Base-by-base conservation (phyloP, 2,113 vertebrate species). In the Cichladusa arquata region DNA sequence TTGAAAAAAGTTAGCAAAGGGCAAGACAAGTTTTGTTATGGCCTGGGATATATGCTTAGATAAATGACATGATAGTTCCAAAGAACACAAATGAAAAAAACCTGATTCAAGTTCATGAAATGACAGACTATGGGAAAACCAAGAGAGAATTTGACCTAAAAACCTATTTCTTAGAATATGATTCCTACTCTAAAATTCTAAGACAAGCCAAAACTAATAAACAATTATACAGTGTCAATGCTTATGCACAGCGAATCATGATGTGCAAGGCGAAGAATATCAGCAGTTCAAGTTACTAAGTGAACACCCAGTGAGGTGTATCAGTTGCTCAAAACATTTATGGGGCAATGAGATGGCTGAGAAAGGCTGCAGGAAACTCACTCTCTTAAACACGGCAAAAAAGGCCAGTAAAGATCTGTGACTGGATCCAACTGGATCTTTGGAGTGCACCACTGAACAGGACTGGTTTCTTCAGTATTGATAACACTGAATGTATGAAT, bases 141-240 rank as follows among this genome's bases (percentile, higher is more conserved):
- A 88, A 84, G 82, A 78, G 80, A 94, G 94, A 97, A 96, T 96
- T 93, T 97, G 96, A 97, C 95, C 95, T 95, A 95, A 71, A 97
- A 96, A 78, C 88, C 90, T 88, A 92, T 76, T 95, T 92, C 79
- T 88, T 95, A 93, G 86, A 90, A 94, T 90, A 93, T 69, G 80
- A 92, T 86, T 97, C 82, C 72, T 69, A 78, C 56, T 76, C 72
- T 54, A 84, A 90, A 90, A 92, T 92, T 86, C 72, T 91, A 84
- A 88, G 86, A 78, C 65, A 86, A 94, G 96, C 95, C 94, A 97
- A 97, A 95, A 93, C 94, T 88, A 96, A 97, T 97, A 96, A 97
- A 96, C 95, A 95, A 93, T 92, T 84, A 86, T 92, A 34, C 76
- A 93, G 45, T 67, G 69, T 90, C 44, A 29, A 94, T 90, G 86